Percentiles rank a stretch among this genome's conserved stretches.
Evolutionary conservation across 2,888 invertebrate species (phyloP).

Genomic region (Patella ulyssiponensis): DNA sequence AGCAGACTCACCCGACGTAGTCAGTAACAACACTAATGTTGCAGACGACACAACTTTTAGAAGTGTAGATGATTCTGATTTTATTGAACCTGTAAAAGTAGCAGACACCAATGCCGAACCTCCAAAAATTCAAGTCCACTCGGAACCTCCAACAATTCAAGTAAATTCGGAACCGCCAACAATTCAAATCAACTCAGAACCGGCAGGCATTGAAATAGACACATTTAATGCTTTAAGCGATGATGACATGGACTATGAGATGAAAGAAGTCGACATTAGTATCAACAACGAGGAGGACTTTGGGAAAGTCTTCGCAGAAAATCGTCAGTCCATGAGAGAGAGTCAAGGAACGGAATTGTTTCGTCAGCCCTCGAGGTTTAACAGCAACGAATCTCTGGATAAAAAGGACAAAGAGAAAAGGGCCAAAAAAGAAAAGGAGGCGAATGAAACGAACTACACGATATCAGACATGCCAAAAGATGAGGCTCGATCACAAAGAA

Average conservation of each 20-base stretch:
- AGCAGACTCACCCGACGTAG: too few relatives aligned
- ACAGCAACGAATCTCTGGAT: background rate
- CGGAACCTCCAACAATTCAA: too few relatives aligned
- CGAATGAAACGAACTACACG: background rate
- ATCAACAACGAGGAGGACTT: background rate
- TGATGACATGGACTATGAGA: conserved; percentile 4
- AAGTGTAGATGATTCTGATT: background rate
- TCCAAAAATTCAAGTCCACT: too few relatives aligned
- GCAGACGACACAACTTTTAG: background rate
- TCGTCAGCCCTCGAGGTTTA: background rate
- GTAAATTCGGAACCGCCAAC: too few relatives aligned
- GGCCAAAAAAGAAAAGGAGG: background rate
- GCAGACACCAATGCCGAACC: background rate
- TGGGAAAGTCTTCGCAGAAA: background rate
- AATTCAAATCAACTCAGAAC: background rate
- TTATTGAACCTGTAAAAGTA: background rate
- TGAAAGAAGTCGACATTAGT: background rate
- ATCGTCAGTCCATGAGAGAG: conserved; percentile 3
- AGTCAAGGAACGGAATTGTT: background rate
- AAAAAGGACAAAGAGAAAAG: background rate
- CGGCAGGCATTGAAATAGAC: background rate
- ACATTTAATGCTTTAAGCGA: conserved; percentile 5
- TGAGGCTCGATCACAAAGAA: background rate
- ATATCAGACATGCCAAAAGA: background rate
- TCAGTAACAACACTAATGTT: background rate